Base-by-base conservation (phyloP, 2,113 vertebrate species). In the Phycodurus eques region DNA sequence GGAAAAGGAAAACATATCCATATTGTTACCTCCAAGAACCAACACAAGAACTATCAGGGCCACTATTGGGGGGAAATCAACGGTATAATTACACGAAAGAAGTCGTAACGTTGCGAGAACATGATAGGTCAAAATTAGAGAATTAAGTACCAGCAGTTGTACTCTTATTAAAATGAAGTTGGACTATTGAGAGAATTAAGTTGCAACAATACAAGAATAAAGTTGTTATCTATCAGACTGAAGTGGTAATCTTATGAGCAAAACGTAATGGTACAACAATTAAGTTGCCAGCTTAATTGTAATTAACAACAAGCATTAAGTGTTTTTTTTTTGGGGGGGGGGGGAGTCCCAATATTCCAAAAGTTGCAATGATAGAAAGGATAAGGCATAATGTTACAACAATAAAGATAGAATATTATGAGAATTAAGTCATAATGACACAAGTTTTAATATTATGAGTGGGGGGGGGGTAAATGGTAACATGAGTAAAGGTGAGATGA, bases 11-110 rank as follows among this genome's bases (percentile, higher is more conserved):
- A 60, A 60, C 5, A 60, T 31, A 2, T 44, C 5, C 67, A 85
- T 72, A 74, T 79, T 84, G 87, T 87, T 92, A 88, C 87, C 83
- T 85, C 79, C 63, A 83, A 91, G 78, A 81, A 87, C 80, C 78
- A 88, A 87, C 75, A 83, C 84, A 74, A 76, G 43, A 74, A 86
- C 77, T 81, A 74, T 35, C n/a, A 5, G 39, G 62, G 62, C 19
- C 62, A 44, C 35, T n/a, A 63, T 11, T 66, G 2, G 14, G 15
- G 15, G 5, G 0, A 57, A 27, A 12, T 10, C 8, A 27, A 5
- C n/a, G n/a, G 17, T 2, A 1, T 20, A 17, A 15, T 39, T 22
- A 20, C 17, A 6, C 35, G 15, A 35, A 27, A 15, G 8, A 35
- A 19, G 31, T 61, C 14, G 33, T 20, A 10, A 64, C 43, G 62